Evolutionary conservation across 2,888 invertebrate genomes (phyloP), one percentile per base, ranked within the genome.

Genomic region (Acleris holmiana): DNA sequence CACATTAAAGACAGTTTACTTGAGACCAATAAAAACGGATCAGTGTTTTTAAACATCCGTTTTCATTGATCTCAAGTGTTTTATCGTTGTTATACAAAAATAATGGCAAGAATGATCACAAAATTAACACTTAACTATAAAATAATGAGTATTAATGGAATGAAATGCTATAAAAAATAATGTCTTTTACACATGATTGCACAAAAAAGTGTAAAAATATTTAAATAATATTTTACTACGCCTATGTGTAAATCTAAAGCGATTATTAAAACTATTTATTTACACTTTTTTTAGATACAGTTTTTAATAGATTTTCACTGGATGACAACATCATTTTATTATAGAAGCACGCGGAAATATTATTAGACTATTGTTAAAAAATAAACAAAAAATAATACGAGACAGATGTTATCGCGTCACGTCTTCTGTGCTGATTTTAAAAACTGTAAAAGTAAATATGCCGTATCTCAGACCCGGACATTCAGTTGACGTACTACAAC

Each of bases 61-160:
- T 29, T 29, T 29, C 8, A 29, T 29, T 29, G 29, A 29, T 4
- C 29, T 29, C 29, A 2, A 29, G 29, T 29, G 8, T 29, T 8
- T 8, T 67, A 81, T 80, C 77, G 77, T 80, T 81, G 76, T 76
- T 73, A 75, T 78, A 69, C 72, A 76, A 74, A 75, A 66, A 58
- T 75, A 79, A 78, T 81, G 83, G 84, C 83, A 84, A 83, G 84
- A 76, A 69, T 69, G 40, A 67, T 67, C 69, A 71, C 69, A 70
- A 67, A 67, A 69, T 67, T 66, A 61, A 59, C 68, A 69, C 70
- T 72, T 56, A 60, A 64, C 51, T 58, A 61, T 40, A 70, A 69
- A 69, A 70, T 71, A 76, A 76, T 74, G 83, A 83, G 81, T 82
- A 84, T 82, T 80, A 67, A 51, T 78, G 84, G 82, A 82, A 83